Evolutionary conservation across 2,888 invertebrate species (phyloP).

Genomic region (Crepidodera aurea): DNA sequence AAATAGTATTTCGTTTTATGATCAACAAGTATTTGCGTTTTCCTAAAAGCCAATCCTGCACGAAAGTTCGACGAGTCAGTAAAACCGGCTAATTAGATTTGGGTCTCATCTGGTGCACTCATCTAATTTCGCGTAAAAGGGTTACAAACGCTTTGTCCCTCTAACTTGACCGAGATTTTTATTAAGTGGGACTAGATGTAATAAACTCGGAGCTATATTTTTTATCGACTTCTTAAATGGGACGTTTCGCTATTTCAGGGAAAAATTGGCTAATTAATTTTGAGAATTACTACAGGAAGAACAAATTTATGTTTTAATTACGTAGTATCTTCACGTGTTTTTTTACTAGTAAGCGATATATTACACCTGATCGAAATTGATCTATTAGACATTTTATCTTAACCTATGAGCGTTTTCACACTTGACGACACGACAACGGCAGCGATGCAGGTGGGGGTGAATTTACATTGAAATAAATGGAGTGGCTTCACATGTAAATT

Average conservation of each 20-base stretch:
- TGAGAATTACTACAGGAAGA: neutral
- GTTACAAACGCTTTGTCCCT: constrained; percentile 45
- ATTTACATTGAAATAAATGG: no score
- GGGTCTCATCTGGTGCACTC: constrained; percentile 53
- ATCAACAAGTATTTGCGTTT: neutral
- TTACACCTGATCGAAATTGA: no score
- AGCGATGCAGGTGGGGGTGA: no score
- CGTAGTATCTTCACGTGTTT: no score
- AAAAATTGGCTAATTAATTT: constrained; percentile 6
- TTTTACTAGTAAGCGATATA: no score
- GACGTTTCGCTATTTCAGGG: neutral
- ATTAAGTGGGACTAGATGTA: constrained; percentile 44
- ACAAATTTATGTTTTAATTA: no score
- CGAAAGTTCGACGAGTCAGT: constrained; percentile 3
- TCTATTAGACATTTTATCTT: no score
- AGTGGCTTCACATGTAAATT: no score
- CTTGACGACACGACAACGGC: no score
- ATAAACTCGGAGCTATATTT: constrained; percentile 35
- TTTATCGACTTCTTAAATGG: constrained; percentile 15
- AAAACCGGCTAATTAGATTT: constrained; percentile 54
- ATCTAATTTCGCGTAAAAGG: constrained; percentile 53
- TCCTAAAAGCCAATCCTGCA: constrained; percentile 12
- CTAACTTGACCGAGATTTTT: constrained; percentile 44
- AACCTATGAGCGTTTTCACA: no score
- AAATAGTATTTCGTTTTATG: neutral